phyloP scores from a whole-genome alignment of 1,140 invertebrate species.

The Saxidomus purpurata region DNA sequence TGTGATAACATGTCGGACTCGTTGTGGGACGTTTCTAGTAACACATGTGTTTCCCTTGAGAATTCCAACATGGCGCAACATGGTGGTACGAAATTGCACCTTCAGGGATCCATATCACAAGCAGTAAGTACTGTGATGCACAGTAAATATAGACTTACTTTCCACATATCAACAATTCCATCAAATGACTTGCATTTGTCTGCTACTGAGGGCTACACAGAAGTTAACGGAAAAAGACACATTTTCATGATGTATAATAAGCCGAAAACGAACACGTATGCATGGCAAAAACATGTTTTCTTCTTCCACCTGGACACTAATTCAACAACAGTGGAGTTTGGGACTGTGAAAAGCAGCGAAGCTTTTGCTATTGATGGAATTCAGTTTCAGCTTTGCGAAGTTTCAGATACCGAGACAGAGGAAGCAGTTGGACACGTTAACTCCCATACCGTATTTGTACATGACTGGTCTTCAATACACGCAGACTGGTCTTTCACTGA shows the following conservation, averaged over 20 bases:
- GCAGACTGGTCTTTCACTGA: constrained; percentile 3
- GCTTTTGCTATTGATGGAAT: constrained; percentile 58
- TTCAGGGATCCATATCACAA: constrained; percentile 1
- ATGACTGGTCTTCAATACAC: constrained; percentile 29
- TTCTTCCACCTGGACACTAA: not conserved
- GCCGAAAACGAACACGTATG: not conserved
- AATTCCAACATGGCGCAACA: not conserved
- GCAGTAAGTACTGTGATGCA: not conserved
- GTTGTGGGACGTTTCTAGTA: not conserved
- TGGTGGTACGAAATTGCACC: not conserved
- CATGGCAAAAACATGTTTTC: constrained; percentile 3
- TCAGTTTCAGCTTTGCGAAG: constrained; percentile 23
- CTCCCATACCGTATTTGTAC: not conserved
- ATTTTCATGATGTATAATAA: constrained; percentile 20
- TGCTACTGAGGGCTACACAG: not conserved
- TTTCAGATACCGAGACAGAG: constrained; percentile 39
- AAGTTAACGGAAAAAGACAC: not conserved
- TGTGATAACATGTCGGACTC: not conserved
- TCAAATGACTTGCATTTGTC: not conserved
- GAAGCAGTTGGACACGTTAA: not conserved
- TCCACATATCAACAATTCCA: constrained; percentile 22
- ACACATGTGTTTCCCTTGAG: not conserved
- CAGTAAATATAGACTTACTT: not conserved
- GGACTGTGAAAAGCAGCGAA: not conserved
- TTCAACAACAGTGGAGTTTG: not conserved